These are phyloP conservation scores for Pelobates cultripes DNA, from an alignment of 2,797 vertebrate genomes.

Conservation along the genomic window DNA sequence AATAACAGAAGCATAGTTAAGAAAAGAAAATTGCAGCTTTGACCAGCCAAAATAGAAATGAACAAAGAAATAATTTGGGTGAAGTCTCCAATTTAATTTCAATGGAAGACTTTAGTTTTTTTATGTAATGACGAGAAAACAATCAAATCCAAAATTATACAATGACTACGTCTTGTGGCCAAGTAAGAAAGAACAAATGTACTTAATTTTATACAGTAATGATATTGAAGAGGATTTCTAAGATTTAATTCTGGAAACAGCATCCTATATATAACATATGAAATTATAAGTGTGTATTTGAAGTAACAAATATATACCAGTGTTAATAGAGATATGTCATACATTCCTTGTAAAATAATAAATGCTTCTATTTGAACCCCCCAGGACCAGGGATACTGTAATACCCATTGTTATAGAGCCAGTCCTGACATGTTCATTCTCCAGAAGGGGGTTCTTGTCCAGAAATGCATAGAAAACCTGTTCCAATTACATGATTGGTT, in stretches of 20 bases:
- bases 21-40: conserved; percentile 71
- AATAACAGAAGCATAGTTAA: conserved; percentile 61
- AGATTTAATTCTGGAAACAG: not conserved
- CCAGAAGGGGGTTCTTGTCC: not conserved
- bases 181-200: conserved; percentile 63
- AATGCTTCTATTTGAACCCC: too few species aligned
- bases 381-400: too few species aligned
- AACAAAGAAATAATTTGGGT: conserved; percentile 65
- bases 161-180: conserved; percentile 69
- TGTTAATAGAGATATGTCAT: not conserved
- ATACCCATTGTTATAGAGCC: too few species aligned
- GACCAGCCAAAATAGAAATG: conserved; percentile 63
- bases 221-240: not conserved
- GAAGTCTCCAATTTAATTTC: conserved; percentile 76
- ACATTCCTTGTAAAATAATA: not conserved
- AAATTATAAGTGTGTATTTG: not conserved
- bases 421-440: not conserved
- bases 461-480: not conserved
- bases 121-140: conserved; percentile 67
- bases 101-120: conserved; percentile 87
- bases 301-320: not conserved
- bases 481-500: not conserved
- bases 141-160: conserved; percentile 63
- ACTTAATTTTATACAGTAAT: conserved; percentile 62
- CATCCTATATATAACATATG: not conserved